These are phyloP conservation scores for Phyllotis vaccarum DNA, from an alignment of 2,797 vertebrate genomes.

Conservation along the genomic window DNA sequence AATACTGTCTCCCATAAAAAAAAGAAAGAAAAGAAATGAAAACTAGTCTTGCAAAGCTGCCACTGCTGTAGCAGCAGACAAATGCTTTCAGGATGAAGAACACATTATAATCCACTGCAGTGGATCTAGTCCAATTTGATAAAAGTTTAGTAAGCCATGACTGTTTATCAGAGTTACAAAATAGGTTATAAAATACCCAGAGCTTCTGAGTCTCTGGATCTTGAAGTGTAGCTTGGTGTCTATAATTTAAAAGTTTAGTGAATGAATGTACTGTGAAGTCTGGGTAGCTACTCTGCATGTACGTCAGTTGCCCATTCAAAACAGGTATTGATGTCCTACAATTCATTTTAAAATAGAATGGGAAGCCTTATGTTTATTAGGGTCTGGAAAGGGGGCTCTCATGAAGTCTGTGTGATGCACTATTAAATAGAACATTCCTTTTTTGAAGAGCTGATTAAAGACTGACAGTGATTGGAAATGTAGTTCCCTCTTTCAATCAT, in stretches of 20 bases:
- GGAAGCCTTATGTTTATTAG: neutral
- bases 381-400: neutral
- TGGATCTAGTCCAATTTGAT: neutral
- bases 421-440: slow-evolving; percentile 35
- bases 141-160: neutral
- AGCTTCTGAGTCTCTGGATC: neutral
- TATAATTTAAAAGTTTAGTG: neutral
- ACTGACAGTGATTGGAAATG: neutral
- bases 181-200: neutral
- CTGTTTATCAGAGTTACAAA: neutral
- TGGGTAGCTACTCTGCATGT: neutral
- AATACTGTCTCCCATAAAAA: no score
- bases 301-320: neutral
- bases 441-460: slow-evolving; percentile 53
- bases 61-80: neutral
- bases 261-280: neutral
- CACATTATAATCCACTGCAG: neutral
- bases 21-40: neutral
- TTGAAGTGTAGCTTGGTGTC: neutral
- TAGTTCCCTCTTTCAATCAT: neutral
- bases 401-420: neutral
- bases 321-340: neutral
- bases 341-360: neutral
- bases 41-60: neutral
- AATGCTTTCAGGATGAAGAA: neutral